phyloP scores from a whole-genome alignment of 2,888 invertebrate genomes.

The Xanthorhoe designata region DNA sequence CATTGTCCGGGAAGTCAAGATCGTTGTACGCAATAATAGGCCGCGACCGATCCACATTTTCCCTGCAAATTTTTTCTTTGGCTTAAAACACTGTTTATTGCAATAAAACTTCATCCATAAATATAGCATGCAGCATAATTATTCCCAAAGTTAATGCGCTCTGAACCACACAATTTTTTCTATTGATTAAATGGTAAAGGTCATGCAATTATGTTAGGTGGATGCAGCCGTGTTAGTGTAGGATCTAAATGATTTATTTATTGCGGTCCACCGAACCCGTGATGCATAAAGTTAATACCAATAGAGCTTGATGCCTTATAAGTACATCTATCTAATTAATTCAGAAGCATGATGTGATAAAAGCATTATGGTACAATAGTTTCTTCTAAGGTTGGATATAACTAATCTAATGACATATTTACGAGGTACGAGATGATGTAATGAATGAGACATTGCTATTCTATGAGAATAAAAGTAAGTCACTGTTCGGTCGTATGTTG shows the following conservation, averaged over 20 bases:
- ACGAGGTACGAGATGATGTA: conserved; percentile 30
- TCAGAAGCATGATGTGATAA: conserved; percentile 24
- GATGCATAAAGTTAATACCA: conserved; percentile 14
- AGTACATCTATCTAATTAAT: conserved; percentile 14
- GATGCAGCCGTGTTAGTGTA: conserved; percentile 28
- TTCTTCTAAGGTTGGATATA: conserved; percentile 11
- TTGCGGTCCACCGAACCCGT: conserved; percentile 23
- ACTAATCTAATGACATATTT: conserved; percentile 17
- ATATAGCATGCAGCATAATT: conserved; percentile 38
- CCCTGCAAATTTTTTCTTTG: conserved; percentile 84
- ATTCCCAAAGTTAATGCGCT: conserved; percentile 21
- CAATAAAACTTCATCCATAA: conserved; percentile 31
- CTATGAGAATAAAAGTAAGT: conserved; percentile 28
- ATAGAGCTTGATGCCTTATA: background rate
- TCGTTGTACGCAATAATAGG: conserved; percentile 95
- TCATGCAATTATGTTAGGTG: conserved; percentile 59
- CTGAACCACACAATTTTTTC: conserved; percentile 40
- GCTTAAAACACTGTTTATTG: conserved; percentile 55
- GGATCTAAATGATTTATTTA: conserved; percentile 5
- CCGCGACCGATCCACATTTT: conserved; percentile 89
- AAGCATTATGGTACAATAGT: conserved; percentile 13
- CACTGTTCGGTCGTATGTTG: conserved; percentile 20
- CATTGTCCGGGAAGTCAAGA: conserved; percentile 94
- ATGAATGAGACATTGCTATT: conserved; percentile 36
- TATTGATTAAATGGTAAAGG: conserved; percentile 61